These are phyloP conservation scores for Reticulitermes lucifugus DNA, from an alignment of 2,888 invertebrate species.

Conservation along the genomic window DNA sequence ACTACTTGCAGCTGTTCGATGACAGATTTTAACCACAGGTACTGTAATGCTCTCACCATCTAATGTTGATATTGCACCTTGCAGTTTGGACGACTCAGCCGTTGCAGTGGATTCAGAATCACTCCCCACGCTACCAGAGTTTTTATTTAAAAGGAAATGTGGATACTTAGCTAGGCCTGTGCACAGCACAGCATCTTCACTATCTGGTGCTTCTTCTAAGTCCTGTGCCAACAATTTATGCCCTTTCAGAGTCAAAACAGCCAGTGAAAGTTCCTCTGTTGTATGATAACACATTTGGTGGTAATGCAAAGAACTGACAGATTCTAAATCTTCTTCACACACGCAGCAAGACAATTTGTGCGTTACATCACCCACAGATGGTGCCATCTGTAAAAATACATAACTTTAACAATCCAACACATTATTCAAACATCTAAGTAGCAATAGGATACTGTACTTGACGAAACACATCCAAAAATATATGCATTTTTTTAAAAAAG, in stretches of 20 bases:
- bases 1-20: not conserved
- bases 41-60: not conserved
- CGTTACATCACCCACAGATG: constrained; percentile 12
- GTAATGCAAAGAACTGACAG: constrained; percentile 36
- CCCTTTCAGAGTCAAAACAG: constrained; percentile 42
- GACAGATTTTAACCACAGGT: not conserved
- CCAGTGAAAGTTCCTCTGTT: constrained; percentile 52
- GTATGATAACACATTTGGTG: constrained; percentile 52
- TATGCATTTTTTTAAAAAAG: not conserved
- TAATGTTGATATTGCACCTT: constrained; percentile 1
- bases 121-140: not conserved
- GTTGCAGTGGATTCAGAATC: constrained; percentile 44
- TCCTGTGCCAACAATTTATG: constrained; percentile 9
- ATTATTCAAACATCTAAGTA: not conserved
- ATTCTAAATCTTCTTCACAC: constrained; percentile 21
- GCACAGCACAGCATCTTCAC: not conserved
- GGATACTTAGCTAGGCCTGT: constrained; percentile 14
- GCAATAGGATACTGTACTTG: not conserved
- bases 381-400: constrained; percentile 34
- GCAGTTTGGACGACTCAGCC: constrained; percentile 7
- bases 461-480: not conserved
- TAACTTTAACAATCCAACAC: not conserved
- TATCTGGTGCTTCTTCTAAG: not conserved
- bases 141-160: constrained; percentile 7
- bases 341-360: constrained; percentile 30